These are phyloP conservation scores for Lithophane socia DNA, from an alignment of 2,888 invertebrate genomes.

Conservation along the genomic window DNA sequence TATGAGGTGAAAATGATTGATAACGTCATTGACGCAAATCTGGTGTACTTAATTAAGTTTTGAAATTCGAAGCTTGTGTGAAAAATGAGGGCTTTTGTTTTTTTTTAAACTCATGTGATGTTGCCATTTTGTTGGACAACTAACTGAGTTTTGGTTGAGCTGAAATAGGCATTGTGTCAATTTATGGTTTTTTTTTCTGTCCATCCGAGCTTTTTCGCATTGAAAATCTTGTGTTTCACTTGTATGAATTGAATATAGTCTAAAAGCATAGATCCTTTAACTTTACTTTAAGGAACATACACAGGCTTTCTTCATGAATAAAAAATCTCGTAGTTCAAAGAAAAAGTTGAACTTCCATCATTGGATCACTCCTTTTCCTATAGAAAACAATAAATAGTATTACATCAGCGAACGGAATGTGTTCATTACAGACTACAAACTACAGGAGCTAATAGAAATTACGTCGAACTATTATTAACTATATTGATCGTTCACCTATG, in stretches of 20 bases:
- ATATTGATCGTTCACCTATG: slow-evolving; percentile 16
- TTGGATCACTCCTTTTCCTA: background rate
- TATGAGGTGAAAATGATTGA: slow-evolving; percentile 80
- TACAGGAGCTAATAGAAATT: slow-evolving; percentile 21
- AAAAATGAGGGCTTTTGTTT: slow-evolving; percentile 23
- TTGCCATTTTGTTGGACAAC: slow-evolving; percentile 12
- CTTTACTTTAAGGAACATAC: too few species aligned
- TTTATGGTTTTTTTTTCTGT: background rate
- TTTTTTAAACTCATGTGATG: background rate
- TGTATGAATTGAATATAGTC: too few species aligned
- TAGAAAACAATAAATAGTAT: background rate
- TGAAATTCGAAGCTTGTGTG: slow-evolving; percentile 54
- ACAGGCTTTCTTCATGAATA: too few species aligned
- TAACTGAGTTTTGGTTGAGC: background rate
- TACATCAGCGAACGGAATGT: background rate
- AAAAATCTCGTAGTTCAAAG: too few species aligned
- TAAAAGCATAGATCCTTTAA: too few species aligned
- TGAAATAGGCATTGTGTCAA: background rate
- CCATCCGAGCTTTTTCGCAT: too few species aligned
- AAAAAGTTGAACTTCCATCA: background rate
- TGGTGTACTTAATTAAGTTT: slow-evolving; percentile 66
- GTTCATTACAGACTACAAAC: background rate
- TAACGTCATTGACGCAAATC: slow-evolving; percentile 71
- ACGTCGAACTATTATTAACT: slow-evolving; percentile 17
- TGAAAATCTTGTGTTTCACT: too few species aligned